Base-by-base conservation (phyloP, 2,113 vertebrate species). In the Oceanites oceanicus region DNA sequence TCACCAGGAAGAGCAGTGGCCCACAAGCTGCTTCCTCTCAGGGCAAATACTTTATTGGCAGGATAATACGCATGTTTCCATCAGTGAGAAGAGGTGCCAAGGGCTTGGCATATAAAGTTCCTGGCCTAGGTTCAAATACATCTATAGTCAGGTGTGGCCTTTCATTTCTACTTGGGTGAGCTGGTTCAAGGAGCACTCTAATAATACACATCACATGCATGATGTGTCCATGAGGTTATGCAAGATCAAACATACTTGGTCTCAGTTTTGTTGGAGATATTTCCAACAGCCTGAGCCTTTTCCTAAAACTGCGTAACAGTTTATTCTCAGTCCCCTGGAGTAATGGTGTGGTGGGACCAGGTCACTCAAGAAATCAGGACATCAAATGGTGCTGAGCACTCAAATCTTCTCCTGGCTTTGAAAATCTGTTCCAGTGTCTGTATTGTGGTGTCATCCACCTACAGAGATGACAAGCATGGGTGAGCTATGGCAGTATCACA, bases 41-140 rank as follows among this genome's bases (percentile, higher is more conserved):
- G 78, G 25, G 45, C 49, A 61, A 71, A 34, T 13, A 56, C 62
- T 90, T 96, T 88, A 87, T 78, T 71, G 88, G 90, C 73, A 89
- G 94, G 86, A 96, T 90, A 97, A 96, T 42, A 66, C 5, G 9
- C 29, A 23, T 11, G 34, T 87, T 86, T 67, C 96, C 95, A 71
- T 74, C 95, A 78, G 86, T 0, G 0, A 83, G 71, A 59, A 55
- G 87, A 75, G n/a, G 45, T 71, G 63, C 42, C 40, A 32, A 27
- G 52, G 84, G 52, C 78, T 87, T 79, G 70, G 50, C 80, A 90
- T 67, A 77, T 26, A 29, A 67, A 92, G 59, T 5, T 71, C 63
- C 88, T 74, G 78, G 36, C 65, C 50, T 61, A 38, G 20, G 25
- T 50, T 45, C 61, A 94, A 74, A 88, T 16, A 71, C 21, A 11